Evolutionary conservation across 2,888 invertebrate genomes (phyloP).

Genomic region (Drosophila affinis): DNA sequence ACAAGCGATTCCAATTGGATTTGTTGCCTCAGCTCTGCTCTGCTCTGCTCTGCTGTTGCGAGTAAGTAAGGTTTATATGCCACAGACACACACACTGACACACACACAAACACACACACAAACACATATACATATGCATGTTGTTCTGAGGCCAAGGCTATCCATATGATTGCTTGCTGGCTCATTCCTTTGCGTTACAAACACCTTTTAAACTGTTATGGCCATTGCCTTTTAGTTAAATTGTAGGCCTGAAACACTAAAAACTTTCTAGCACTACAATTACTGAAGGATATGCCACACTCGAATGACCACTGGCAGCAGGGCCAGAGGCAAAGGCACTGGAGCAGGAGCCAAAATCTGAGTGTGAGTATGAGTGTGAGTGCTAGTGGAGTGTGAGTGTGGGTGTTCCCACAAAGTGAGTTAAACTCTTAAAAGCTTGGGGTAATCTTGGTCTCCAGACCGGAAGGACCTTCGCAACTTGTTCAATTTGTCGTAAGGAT

Average conservation of each 20-base stretch:
- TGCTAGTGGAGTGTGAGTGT: neutral
- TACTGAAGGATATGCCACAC: conserved; percentile 61
- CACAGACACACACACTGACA: conserved; percentile 39
- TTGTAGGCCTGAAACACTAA: conserved; percentile 48
- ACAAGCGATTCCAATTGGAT: conserved; percentile 75
- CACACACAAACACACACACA: conserved; percentile 42
- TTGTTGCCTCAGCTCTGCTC: conserved; percentile 29
- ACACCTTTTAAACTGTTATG: conserved; percentile 73
- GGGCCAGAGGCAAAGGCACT: neutral
- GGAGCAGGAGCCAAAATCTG: no score
- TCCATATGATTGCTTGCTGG: conserved; percentile 56
- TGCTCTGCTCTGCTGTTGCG: conserved; percentile 17
- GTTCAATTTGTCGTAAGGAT: conserved; percentile 57
- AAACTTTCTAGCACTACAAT: conserved; percentile 66
- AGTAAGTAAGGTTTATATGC: conserved; percentile 51
- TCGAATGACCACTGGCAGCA: conserved; percentile 26
- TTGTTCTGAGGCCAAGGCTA: conserved; percentile 56
- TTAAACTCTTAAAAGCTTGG: conserved; percentile 51
- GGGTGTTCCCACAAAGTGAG: neutral
- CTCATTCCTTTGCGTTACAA: conserved; percentile 23
- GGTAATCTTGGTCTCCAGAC: conserved; percentile 30
- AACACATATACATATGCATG: conserved; percentile 69
- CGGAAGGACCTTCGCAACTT: conserved; percentile 54
- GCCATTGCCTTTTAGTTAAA: conserved; percentile 70
- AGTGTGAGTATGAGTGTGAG: neutral